Base-by-base conservation (phyloP, 2,888 invertebrate species). In the Hirtodrosophila cameraria region DNA sequence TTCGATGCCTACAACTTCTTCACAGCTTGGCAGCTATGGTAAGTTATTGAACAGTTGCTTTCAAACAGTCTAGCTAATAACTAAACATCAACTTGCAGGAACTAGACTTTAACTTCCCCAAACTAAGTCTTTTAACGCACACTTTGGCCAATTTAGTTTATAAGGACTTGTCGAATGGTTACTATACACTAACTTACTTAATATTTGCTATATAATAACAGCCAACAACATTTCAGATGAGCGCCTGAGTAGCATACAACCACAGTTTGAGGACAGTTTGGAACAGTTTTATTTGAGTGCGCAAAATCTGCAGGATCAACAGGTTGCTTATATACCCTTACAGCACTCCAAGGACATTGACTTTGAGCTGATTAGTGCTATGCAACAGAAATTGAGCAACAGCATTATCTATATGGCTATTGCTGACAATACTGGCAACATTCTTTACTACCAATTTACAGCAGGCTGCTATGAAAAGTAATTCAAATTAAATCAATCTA, bases 101-200 rank as follows among this genome's bases (percentile, higher is more conserved):
- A 45, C 91, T 93, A 72, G 87, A 90, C 50, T n/a, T n/a, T n/a
- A n/a, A n/a, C n/a, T n/a, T n/a, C 0, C 92, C 92, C 41, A 86
- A 92, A 69, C 45, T 66, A 1, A 39, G 4, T n/a, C 89, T 89
- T 61, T 77, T 89, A 13, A 91, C 91, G 71, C 91, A 92, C 11
- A 90, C 91, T 1, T 86, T 92, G 63, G 91, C 92, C 1, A 90
- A 91, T 45, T 92, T 93, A 70, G 92, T 93, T 2, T 93, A 92
- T 73, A 88, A 92, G 38, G 93, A 94, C 77, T 82, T 94, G 33
- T 91, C 91, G 35, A 53, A 45, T 12, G 20, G 46, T 49, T 38
- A 15, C 9, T 7, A n/a, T n/a, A n/a, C 12, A 13, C 16, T 1
- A 7, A 1, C 4, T 16, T 5, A 3, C 5, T 6, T 13, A 8